A percentile compares a stretch with the other conserved stretches of the same genome.
Conservation (phyloP, 1,140 invertebrate genomes). For the Idris sp. region DNA sequence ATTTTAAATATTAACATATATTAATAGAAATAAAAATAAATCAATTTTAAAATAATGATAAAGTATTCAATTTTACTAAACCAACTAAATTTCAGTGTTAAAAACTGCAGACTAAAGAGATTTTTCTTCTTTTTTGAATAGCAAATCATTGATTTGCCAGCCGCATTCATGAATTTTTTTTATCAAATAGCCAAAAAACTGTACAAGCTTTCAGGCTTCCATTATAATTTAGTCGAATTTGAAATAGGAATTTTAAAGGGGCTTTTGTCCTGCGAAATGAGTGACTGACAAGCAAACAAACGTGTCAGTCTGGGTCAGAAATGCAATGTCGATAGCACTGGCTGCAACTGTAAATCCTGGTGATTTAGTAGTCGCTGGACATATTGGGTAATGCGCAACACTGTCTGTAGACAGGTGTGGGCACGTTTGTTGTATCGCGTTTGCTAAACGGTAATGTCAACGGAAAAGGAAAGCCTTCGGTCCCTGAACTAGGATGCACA, state of each 20-base stretch:
- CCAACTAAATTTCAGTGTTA: too few species aligned
- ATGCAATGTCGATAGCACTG: constrained; percentile 46
- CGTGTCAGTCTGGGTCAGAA: constrained; percentile 31
- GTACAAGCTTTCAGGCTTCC: neutral
- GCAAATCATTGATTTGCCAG: too few species aligned
- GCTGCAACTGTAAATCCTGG: constrained; percentile 35
- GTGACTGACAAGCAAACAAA: constrained; percentile 47
- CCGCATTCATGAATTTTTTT: too few species aligned
- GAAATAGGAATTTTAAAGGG: constrained; percentile 20
- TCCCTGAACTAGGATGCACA: constrained; percentile 29
- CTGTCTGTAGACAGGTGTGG: constrained; percentile 43
- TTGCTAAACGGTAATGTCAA: constrained; percentile 41
- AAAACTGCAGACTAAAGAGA: too few species aligned
- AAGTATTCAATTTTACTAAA: too few species aligned
- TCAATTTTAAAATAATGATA: too few species aligned
- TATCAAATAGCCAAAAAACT: too few species aligned
- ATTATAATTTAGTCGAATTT: constrained; percentile 11
- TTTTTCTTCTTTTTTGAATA: too few species aligned
- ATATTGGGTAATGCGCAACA: constrained; percentile 45
- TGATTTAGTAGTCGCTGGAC: constrained; percentile 48
- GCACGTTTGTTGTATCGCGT: constrained; percentile 37
- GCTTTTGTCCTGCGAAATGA: constrained; percentile 36
- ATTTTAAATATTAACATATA: too few species aligned
- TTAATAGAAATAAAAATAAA: too few species aligned
- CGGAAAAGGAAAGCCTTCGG: constrained; percentile 38